Evolutionary conservation across 2,888 invertebrate species (phyloP).

Genomic region (Nemurella pictetii): DNA sequence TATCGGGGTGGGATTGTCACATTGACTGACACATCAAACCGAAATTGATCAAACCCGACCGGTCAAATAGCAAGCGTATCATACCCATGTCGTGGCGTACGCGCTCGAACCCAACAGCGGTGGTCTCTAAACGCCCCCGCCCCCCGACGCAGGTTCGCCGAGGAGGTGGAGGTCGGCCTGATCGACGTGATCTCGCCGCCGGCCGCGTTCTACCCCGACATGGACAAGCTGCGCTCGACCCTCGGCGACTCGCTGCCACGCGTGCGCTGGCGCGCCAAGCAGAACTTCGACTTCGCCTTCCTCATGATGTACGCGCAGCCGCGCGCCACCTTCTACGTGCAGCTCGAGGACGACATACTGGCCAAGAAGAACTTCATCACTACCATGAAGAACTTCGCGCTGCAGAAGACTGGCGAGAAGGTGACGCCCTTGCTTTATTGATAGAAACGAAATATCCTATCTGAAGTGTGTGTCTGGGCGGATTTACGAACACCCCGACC

Average conservation of each 20-base stretch:
- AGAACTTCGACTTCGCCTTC: slow-evolving; percentile 91
- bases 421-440: too few species aligned
- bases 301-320: slow-evolving; percentile 92
- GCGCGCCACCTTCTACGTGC: slow-evolving; percentile 85
- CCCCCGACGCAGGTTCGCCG: slow-evolving; percentile 79
- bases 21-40: too few species aligned
- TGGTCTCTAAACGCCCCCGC: too few species aligned
- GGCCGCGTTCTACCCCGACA: slow-evolving; percentile 83
- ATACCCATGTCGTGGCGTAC: too few species aligned
- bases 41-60: too few species aligned
- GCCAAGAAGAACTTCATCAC: slow-evolving; percentile 82
- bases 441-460: too few species aligned
- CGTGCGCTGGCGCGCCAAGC: slow-evolving; percentile 90
- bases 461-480: too few species aligned
- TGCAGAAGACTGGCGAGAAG: slow-evolving; percentile 72
- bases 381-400: slow-evolving; percentile 81
- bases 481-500: too few species aligned
- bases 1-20: too few species aligned
- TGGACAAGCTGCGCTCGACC: slow-evolving; percentile 73
- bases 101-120: too few species aligned
- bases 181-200: slow-evolving; percentile 89
- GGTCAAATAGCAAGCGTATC: too few species aligned
- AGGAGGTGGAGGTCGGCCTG: slow-evolving; percentile 74
- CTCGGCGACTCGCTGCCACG: slow-evolving; percentile 85
- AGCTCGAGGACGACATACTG: slow-evolving; percentile 92